Evolutionary conservation across 2,888 invertebrate genomes (phyloP).

Genomic region (Drosophila neonasuta): DNA sequence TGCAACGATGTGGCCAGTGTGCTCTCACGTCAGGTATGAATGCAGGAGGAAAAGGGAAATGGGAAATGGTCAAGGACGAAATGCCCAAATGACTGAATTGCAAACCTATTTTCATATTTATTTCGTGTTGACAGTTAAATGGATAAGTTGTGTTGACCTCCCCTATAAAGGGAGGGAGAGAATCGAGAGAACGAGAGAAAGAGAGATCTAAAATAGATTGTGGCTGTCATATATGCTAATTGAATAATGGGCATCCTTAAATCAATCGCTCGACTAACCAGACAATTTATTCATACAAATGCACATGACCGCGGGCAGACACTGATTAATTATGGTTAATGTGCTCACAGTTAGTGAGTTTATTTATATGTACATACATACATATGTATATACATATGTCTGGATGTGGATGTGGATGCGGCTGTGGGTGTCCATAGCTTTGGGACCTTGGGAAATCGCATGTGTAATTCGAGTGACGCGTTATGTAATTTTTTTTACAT

Average conservation of each 20-base stretch:
- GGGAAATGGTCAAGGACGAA: not conserved
- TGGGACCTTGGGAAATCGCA: constrained; percentile 55
- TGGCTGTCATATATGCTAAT: constrained; percentile 35
- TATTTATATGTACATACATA: not conserved
- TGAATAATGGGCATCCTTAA: constrained; percentile 52
- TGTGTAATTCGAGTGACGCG: constrained; percentile 60
- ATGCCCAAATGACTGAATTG: constrained; percentile 4
- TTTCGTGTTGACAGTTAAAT: constrained; percentile 49
- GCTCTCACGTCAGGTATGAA: constrained; percentile 87
- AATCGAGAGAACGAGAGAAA: not conserved
- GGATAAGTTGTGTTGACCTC: constrained; percentile 50
- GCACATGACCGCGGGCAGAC: constrained; percentile 31
- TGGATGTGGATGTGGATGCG: constrained; percentile 9
- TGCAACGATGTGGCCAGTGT: constrained; percentile 92
- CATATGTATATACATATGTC: constrained; percentile 8
- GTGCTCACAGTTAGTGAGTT: constrained; percentile 18
- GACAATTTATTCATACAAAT: constrained; percentile 18
- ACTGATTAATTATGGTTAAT: constrained; percentile 51
- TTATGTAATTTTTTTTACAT: constrained; percentile 38
- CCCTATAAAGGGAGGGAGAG: not conserved
- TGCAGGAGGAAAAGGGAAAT: constrained; percentile 83
- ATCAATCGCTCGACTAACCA: constrained; percentile 39
- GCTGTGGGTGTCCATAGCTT: constrained; percentile 5
- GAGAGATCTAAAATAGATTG: constrained; percentile 35
- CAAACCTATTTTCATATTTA: constrained; percentile 11